Percentiles rank a stretch among this genome's conserved stretches.
These are phyloP conservation scores for Zosterops japonicus DNA, from an alignment of 2,113 vertebrate genomes.

Conservation along the genomic window DNA sequence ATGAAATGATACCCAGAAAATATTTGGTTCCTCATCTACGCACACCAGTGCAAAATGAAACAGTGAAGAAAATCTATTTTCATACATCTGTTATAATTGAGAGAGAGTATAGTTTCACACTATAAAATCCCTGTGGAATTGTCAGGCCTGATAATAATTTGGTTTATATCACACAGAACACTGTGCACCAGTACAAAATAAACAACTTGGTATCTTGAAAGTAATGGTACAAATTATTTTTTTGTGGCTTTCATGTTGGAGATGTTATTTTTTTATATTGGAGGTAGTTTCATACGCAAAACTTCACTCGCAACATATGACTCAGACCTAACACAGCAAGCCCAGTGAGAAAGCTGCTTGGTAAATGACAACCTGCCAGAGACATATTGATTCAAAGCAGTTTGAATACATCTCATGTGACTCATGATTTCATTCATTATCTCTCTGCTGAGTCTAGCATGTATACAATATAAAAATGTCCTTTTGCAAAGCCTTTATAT, in stretches of 20 bases:
- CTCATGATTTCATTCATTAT: not conserved
- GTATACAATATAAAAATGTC: not conserved
- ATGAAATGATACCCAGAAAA: not conserved
- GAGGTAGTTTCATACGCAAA: slow-evolving; percentile 42
- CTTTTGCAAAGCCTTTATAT: not conserved
- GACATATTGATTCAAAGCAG: not conserved
- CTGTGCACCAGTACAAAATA: not conserved
- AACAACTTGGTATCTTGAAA: not conserved
- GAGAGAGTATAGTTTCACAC: not conserved
- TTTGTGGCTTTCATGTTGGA: not conserved
- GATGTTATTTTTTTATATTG: not conserved
- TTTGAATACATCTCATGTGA: not conserved
- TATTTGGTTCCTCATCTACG: not conserved
- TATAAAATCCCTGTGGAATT: not conserved
- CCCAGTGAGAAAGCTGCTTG: slow-evolving; percentile 4
- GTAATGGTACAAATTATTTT: not conserved
- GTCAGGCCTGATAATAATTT: not conserved
- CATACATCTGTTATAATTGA: not conserved
- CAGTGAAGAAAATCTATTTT: not conserved
- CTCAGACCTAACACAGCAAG: slow-evolving; percentile 54
- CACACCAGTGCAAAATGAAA: not conserved
- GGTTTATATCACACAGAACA: not conserved
- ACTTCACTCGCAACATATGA: slow-evolving; percentile 58
- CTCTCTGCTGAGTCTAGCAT: not conserved
- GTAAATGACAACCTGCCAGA: not conserved